Evolutionary conservation across 2,888 invertebrate genomes (phyloP).

Genomic region (Mythimna lalbum): DNA sequence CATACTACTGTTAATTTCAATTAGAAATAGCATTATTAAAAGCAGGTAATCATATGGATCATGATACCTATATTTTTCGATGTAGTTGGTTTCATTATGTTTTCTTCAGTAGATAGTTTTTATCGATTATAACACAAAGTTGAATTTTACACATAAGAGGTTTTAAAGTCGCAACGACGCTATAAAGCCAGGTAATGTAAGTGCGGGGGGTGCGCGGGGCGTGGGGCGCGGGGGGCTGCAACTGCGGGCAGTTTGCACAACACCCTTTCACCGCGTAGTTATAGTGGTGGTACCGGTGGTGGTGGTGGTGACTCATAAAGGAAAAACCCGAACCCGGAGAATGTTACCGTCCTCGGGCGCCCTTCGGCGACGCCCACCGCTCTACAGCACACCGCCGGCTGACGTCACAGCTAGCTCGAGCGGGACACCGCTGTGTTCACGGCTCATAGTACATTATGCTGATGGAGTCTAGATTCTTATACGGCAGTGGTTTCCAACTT

Average conservation of each 20-base stretch:
- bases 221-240: not conserved
- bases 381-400: not conserved
- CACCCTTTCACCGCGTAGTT: slow-evolving; percentile 70
- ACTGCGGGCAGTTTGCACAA: slow-evolving; percentile 66
- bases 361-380: slow-evolving; percentile 37
- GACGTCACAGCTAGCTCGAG: slow-evolving; percentile 15
- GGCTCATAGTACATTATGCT: not conserved
- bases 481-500: too few species aligned
- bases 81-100: too few species aligned
- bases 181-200: not conserved
- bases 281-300: slow-evolving; percentile 19
- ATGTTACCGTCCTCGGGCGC: slow-evolving; percentile 62
- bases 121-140: too few species aligned
- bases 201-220: slow-evolving; percentile 10
- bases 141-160: too few species aligned
- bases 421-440: not conserved
- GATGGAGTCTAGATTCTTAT: not conserved
- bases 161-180: too few species aligned
- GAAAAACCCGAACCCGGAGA: slow-evolving; percentile 66
- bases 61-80: too few species aligned
- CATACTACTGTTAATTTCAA: too few species aligned
- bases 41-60: too few species aligned
- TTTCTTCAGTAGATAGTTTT: too few species aligned
- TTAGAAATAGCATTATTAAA: too few species aligned
- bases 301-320: slow-evolving; percentile 58